Base-by-base conservation (phyloP, 2,797 vertebrate genomes). In the Salmo trutta region DNA sequence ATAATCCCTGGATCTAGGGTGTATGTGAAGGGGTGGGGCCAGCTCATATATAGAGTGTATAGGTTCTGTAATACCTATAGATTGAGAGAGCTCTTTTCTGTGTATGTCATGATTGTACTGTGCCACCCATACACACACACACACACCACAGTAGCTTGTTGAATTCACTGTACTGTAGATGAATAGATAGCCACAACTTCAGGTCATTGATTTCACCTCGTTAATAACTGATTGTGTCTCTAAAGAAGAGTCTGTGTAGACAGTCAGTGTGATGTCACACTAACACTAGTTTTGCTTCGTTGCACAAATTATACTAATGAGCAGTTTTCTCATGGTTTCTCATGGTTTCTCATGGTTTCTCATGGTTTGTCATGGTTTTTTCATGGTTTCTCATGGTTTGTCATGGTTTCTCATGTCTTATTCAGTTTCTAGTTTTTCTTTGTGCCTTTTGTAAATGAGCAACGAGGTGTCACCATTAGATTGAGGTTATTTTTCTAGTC, bases 271-370 rank as follows among this genome's bases (percentile, higher is more conserved):
- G 74, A 76, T 52, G 76, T 82, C 71, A 71, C 59, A 77, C 77
- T 80, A 71, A 74, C 73, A 82, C 75, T 83, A 84, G 84, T 88
- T 90, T 88, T 88, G 86, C 86, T 90, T 74, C 74, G 80, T 88
- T 90, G 90, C 90, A 91, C 88, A 90, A 88, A 74, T 79, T 75
- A 73, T 81, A 82, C 74, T 59, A 69, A 86, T 75, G 5, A 33
- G 24, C 69, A 82, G n/a, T 71, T 80, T 10, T 41, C 8, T 41
- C 36, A 36, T 8, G 36, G 36, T 36, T 36, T 36, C 1, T 7
- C 36, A 41, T 36, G 33, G 5, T 6, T 36, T 41, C 33, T 36
- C 36, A 33, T 33, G 33, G 5, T 33, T 5, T 33, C 5, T 33
- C 33, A 33, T 33, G 33, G 33, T 36, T 36, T 36, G 1, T 36